A percentile compares a stretch with the other conserved stretches of the same genome.
Evolutionary conservation across 2,888 invertebrate genomes (phyloP).

Genomic region (Volucella bombylans): DNA sequence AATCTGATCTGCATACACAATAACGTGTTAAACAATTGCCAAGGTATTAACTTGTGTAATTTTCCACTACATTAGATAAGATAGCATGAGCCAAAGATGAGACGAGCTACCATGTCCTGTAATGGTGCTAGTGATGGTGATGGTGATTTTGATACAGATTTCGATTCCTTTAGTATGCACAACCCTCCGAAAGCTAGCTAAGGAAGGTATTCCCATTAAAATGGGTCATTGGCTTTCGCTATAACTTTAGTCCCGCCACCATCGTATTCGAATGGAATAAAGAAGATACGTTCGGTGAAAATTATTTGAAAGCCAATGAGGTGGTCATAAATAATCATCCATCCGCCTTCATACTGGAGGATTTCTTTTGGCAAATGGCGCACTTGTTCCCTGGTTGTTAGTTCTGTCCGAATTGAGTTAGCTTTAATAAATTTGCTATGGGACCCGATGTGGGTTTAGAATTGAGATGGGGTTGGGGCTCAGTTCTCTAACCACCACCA

Average conservation of each 20-base stretch:
- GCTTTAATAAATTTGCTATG: constrained; percentile 60
- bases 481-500: neutral
- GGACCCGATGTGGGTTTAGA: neutral
- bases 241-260: constrained; percentile 13
- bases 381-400: constrained; percentile 9
- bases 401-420: constrained; percentile 28
- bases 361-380: constrained; percentile 56
- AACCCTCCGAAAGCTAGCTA: constrained; percentile 18
- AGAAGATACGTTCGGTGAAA: constrained; percentile 42
- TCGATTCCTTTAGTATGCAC: constrained; percentile 48
- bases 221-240: constrained; percentile 68
- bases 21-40: constrained; percentile 74
- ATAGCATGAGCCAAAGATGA: constrained; percentile 52
- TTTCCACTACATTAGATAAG: constrained; percentile 72
- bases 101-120: neutral
- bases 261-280: constrained; percentile 3
- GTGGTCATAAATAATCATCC: constrained; percentile 69
- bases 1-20: constrained; percentile 74
- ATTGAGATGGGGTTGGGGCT: constrained; percentile 9
- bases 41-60: constrained; percentile 74
- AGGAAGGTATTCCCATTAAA: constrained; percentile 57
- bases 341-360: constrained; percentile 34
- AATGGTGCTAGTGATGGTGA: neutral
- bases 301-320: constrained; percentile 71
- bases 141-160: constrained; percentile 36